These are phyloP conservation scores for Melanophora roralis DNA, from an alignment of 2,888 invertebrate species.

Conservation along the genomic window DNA sequence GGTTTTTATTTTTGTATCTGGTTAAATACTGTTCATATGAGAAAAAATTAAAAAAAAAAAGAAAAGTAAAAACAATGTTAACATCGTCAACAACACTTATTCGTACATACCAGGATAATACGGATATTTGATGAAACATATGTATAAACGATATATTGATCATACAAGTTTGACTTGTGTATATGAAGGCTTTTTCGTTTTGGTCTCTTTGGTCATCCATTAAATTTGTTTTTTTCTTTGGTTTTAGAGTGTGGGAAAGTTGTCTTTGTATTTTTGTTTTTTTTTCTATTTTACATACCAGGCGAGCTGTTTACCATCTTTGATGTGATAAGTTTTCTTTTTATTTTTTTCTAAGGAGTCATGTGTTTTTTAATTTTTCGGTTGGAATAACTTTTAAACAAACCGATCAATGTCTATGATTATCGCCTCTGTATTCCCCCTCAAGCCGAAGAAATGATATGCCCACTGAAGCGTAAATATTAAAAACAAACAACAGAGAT, in stretches of 20 bases:
- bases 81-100: conserved; percentile 26
- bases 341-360: not conserved
- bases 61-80: conserved; percentile 35
- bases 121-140: conserved; percentile 34
- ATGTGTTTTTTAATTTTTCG: conserved; percentile 23
- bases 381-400: conserved; percentile 26
- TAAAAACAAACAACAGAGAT: conserved; percentile 27
- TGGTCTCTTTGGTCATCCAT: conserved; percentile 22
- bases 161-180: not conserved
- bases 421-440: conserved; percentile 36
- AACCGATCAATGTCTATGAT: conserved; percentile 54
- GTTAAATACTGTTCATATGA: conserved; percentile 16
- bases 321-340: conserved; percentile 54
- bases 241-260: conserved; percentile 57
- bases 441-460: conserved; percentile 43
- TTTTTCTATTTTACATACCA: conserved; percentile 7
- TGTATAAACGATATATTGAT: conserved; percentile 31
- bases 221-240: conserved; percentile 21
- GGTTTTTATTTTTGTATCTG: not conserved
- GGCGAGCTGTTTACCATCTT: conserved; percentile 59
- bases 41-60: not conserved
- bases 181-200: not conserved
- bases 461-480: conserved; percentile 56
- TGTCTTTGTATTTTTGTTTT: conserved; percentile 5
- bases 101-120: conserved; percentile 32